Percentiles rank a stretch among this genome's conserved stretches.
Conservation (phyloP, 2,797 vertebrate species). For the Sebastes cheni region DNA sequence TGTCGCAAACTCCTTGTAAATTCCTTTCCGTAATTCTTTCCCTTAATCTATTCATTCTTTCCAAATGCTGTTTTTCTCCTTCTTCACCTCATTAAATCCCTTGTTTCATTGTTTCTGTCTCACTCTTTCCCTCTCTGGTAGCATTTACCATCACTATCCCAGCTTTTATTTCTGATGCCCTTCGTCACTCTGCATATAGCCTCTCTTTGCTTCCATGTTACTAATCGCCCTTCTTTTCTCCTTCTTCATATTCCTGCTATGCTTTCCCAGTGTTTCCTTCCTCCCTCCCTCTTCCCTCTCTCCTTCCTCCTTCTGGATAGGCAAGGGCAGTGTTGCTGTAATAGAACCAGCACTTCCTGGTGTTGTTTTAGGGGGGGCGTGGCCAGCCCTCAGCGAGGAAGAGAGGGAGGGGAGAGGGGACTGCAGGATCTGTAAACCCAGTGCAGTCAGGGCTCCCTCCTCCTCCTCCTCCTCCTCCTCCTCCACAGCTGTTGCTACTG, state of each 20-base stretch:
- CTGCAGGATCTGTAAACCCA: conserved; percentile 74
- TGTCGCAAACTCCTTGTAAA: conserved; percentile 37
- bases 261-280: conserved; percentile 37
- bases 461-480: conserved; percentile 45
- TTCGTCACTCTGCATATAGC: neutral
- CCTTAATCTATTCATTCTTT: conserved; percentile 44
- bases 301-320: conserved; percentile 50
- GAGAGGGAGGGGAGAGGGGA: conserved; percentile 63
- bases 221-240: conserved; percentile 32
- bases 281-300: conserved; percentile 34
- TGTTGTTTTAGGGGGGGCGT: conserved; percentile 76
- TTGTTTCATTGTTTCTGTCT: conserved; percentile 10
- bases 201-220: conserved; percentile 28
- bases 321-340: conserved; percentile 70
- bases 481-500: conserved; percentile 80
- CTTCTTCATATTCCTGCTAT: conserved; percentile 17
- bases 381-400: conserved; percentile 51
- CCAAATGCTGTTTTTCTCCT: conserved; percentile 29
- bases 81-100: neutral
- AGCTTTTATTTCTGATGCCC: conserved; percentile 4
- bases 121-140: conserved; percentile 12
- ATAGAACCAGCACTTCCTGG: conserved; percentile 81
- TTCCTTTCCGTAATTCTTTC: conserved; percentile 37
- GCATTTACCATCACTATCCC: neutral
- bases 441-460: conserved; percentile 65